Conservation (phyloP, 2,113 vertebrate species). For the mouse (Mus musculus) region DNA sequence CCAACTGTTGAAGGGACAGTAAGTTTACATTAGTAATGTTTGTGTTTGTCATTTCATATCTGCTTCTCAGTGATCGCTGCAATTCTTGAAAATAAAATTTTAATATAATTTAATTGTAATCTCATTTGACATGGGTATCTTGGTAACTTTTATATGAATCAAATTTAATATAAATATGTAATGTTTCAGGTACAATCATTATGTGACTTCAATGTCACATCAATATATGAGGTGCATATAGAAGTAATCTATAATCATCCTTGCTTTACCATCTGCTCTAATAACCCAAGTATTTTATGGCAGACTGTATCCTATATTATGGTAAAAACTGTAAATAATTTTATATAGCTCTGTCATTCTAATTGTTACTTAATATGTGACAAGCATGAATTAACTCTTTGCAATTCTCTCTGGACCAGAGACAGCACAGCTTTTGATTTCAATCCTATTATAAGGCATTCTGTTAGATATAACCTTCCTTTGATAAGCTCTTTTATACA, state of each 20-base stretch:
- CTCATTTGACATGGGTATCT: background rate
- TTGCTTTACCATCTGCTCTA: background rate
- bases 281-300: background rate
- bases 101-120: constrained; percentile 42
- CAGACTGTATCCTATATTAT: background rate
- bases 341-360: background rate
- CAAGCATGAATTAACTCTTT: background rate
- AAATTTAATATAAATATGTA: constrained; percentile 55
- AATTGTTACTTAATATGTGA: background rate
- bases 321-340: constrained; percentile 11
- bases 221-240: background rate
- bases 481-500: background rate
- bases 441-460: background rate
- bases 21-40: background rate
- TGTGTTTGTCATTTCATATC: background rate
- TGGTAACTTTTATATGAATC: constrained; percentile 13
- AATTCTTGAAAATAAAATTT: constrained; percentile 36
- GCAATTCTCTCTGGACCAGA: background rate
- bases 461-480: background rate
- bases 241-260: background rate
- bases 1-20: background rate
- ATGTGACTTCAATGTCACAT: background rate
- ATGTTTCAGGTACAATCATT: background rate
- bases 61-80: background rate
- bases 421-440: background rate